These are phyloP conservation scores for Melanaphis sacchari DNA, from an alignment of 1,140 invertebrate species.

Conservation along the genomic window DNA sequence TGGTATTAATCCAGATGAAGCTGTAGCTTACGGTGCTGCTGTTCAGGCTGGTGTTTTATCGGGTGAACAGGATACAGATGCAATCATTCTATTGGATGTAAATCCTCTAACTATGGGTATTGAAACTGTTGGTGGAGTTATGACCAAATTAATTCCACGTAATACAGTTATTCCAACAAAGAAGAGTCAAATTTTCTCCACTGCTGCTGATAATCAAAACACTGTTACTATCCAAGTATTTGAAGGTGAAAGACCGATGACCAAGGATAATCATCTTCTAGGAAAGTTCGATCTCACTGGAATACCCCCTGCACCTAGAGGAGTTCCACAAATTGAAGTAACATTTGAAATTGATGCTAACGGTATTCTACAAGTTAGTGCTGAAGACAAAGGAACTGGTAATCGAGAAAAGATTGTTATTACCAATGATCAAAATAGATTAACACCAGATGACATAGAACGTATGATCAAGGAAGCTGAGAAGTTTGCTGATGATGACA, in stretches of 20 bases:
- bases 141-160: constrained; percentile 97
- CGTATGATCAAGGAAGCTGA: constrained; percentile 99
- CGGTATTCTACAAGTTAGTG: constrained; percentile 86
- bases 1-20: constrained; percentile 98
- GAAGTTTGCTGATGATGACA: constrained; percentile 98
- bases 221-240: constrained; percentile 96
- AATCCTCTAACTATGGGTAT: constrained; percentile 99
- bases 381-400: constrained; percentile 98
- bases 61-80: constrained; percentile 92
- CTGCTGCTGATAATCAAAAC: constrained; percentile 98
- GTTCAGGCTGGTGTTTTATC: constrained; percentile 95
- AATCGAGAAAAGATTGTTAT: constrained; percentile 99
- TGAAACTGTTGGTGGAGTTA: constrained; percentile 98
- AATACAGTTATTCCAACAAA: constrained; percentile 99
- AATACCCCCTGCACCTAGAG: constrained; percentile 95
- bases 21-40: constrained; percentile 97
- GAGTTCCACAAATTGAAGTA: constrained; percentile 99
- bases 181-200: constrained; percentile 99
- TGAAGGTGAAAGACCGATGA: constrained; percentile 98
- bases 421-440: constrained; percentile 96
- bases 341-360: constrained; percentile 99
- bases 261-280: constrained; percentile 97
- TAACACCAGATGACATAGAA: constrained; percentile 98
- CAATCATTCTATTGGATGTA: constrained; percentile 96
- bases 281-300: constrained; percentile 99